Evolutionary conservation across 2,797 vertebrate species (phyloP).

Genomic region (Betta splendens): DNA sequence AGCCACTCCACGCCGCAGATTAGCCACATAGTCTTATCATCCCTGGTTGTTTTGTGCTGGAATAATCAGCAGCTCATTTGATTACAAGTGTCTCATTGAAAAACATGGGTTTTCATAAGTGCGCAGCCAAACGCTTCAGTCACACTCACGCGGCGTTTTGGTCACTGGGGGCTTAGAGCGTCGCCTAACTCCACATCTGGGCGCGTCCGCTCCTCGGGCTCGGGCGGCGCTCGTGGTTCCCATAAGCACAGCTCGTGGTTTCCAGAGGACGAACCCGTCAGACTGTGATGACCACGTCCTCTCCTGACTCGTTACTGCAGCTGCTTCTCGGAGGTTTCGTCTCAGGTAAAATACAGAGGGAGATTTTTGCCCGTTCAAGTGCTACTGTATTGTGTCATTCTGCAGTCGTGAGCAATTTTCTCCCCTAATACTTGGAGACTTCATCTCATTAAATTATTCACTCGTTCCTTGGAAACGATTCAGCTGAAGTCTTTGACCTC

Average conservation of each 20-base stretch:
- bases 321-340: not conserved
- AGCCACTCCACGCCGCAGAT: conserved; percentile 38
- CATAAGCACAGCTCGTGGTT: too few species aligned
- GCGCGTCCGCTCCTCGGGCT: conserved; percentile 20
- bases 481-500: not conserved
- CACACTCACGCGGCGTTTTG: conserved; percentile 39
- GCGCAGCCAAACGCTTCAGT: conserved; percentile 63
- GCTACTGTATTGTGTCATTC: conserved; percentile 1
- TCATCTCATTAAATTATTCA: not conserved
- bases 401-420: not conserved
- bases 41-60: conserved; percentile 45
- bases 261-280: too few species aligned
- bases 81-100: conserved; percentile 76
- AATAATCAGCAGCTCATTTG: conserved; percentile 74
- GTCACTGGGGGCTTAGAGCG: conserved; percentile 38
- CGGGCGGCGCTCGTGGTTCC: too few species aligned
- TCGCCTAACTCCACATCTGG: conserved; percentile 37
- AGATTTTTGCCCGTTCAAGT: conserved; percentile 2
- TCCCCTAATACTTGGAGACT: not conserved
- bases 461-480: not conserved
- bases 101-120: conserved; percentile 75
- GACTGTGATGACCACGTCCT: too few species aligned
- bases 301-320: not conserved
- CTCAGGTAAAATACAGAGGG: conserved; percentile 4
- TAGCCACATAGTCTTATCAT: conserved; percentile 52